Base-by-base conservation (phyloP, 2,888 invertebrate species). In the Seira sanloemensis region DNA sequence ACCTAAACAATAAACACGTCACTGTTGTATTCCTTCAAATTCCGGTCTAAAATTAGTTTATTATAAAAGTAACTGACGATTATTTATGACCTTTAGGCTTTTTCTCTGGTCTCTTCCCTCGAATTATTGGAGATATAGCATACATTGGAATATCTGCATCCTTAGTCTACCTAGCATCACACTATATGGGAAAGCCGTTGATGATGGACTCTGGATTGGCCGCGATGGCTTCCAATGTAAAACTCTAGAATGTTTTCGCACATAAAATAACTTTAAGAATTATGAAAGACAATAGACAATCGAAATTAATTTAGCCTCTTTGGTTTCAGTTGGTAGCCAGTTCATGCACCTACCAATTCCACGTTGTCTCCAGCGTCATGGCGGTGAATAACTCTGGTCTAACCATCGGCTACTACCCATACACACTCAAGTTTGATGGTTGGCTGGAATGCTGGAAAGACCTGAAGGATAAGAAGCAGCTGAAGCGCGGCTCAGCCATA, bases 341-440 rank as follows among this genome's bases (percentile, higher is more conserved):
- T 86, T 95, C 96, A 78, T 90, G 97, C 86, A 95, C 97, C 18
- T 98, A 99, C 92, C 98, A 98, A 21, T 94, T 98, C 91, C 94
- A 95, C 91, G 96, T 98, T 84, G 97, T 98, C 0, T 95, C 97
- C 16, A 96, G 96, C 84, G 96, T 97, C 90, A 97, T 98, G 96
- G 94, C 95, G 83, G 95, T 98, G 7, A 95, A 95, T 85, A 94
- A 96, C 86, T 95, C 95, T n/a, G 95, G 94, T 86, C 92, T 98
- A 74, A 93, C 93, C 87, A 97, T 97, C 72, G 97, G 97, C 25
- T 93, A 94, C 85, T 96, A 96, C 26, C 97, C 97, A 0, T 92
- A 94, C 71, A 97, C 97, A 95, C 96, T 97, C 0, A 92, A 94
- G 72, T 92, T 92, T 1, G 73, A 75, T n/a, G 93, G 93, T 73